phyloP scores from a whole-genome alignment of 1,140 invertebrate genomes.

The Propsilocerus akamusi region DNA sequence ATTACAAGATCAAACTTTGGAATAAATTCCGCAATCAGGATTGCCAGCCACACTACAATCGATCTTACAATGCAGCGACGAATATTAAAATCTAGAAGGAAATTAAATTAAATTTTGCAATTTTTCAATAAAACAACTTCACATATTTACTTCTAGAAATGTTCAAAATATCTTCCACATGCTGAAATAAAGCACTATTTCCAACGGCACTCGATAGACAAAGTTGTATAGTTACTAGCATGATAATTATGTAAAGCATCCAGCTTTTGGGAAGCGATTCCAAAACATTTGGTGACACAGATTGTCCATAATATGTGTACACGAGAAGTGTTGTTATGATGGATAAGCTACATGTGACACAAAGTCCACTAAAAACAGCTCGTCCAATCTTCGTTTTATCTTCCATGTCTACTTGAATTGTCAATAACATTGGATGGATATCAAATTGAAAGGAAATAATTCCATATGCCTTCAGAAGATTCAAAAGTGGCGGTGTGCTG shows the following conservation, averaged over 20 bases:
- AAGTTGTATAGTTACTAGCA: constrained; percentile 51
- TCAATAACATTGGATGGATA: constrained; percentile 57
- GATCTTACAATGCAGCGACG: constrained; percentile 57
- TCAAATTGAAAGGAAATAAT: constrained; percentile 57
- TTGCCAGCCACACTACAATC: constrained; percentile 42
- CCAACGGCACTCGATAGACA: constrained; percentile 56
- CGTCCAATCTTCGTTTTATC: constrained; percentile 38
- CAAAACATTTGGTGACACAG: constrained; percentile 28
- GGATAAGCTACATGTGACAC: constrained; percentile 40
- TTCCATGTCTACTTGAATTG: constrained; percentile 62
- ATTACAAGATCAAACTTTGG: constrained; percentile 80
- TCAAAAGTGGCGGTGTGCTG: constrained; percentile 22
- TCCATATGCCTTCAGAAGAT: constrained; percentile 37
- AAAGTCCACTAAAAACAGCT: constrained; percentile 36
- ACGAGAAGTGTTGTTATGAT: constrained; percentile 38
- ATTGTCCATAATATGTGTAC: constrained; percentile 37
- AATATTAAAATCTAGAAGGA: constrained; percentile 53
- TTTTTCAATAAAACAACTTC: constrained; percentile 1
- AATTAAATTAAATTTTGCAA: neutral
- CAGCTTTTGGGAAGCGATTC: constrained; percentile 39
- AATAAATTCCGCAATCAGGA: constrained; percentile 62
- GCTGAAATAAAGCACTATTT: constrained; percentile 52
- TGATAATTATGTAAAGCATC: constrained; percentile 35
- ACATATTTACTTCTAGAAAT: constrained; percentile 31
- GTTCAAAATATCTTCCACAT: constrained; percentile 40